Evolutionary conservation across 2,797 vertebrate genomes (phyloP), one percentile per base, ranked within the genome.

Genomic region (Brachymystax lenok): DNA sequence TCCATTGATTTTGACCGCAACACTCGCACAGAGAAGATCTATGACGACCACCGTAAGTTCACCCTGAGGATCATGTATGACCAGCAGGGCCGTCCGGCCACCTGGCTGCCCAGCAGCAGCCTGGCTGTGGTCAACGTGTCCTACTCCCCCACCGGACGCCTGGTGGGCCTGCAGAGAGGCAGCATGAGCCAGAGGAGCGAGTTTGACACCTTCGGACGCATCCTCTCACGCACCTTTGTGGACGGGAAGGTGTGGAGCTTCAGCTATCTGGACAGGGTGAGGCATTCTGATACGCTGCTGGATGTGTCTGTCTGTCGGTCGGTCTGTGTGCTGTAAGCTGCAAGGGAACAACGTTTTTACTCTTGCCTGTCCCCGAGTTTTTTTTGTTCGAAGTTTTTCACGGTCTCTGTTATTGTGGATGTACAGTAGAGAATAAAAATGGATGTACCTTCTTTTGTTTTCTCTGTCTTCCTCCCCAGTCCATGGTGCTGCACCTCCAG

Each of bases 231-330:
- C 75, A 92, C 95, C 86, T 97, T 96, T 71, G 93, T 96, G 0
- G 96, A 96, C 1, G 96, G 96, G n/a, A 96, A 96, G 71, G 93
- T 96, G 7, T 97, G 96, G 96, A 96, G 95, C 88, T 97, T 96
- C 87, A 96, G 96, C 82, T 97, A 97, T 78, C 91, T 96, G 12
- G 96, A 97, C 85, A 96, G 96, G 79, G 96, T 96, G 90, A 80
- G 5, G 8, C 21, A 75, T n/a, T 52, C 19, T 13, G 17, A 4
- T 52, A 27, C 10, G 2, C 19, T 27, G 7, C n/a, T 13, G 5
- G 13, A 5, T n/a, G 1, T 28, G 5, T 51, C 61, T 71, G 21
- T n/a, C 13, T 19, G 1, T 5, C 28, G 64, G 52, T 46, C 28
- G 46, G 59, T 74, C 79, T 77, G 64, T 78, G 5, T 56, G 52